Base-by-base conservation (phyloP, 2,888 invertebrate genomes). In the Pollenia labialis region DNA sequence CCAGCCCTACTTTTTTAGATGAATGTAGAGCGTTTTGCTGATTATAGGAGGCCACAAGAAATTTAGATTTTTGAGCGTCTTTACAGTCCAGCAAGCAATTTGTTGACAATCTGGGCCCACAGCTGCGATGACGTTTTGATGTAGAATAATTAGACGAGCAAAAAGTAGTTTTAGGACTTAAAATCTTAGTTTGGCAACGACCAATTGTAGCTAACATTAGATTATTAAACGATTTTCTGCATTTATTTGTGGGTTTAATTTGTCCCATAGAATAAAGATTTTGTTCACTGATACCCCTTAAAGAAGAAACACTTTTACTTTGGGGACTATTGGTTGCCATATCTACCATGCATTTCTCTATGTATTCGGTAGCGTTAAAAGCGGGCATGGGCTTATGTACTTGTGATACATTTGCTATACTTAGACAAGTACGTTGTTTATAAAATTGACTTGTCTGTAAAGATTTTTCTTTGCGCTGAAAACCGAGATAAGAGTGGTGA, bases 311-410 rank as follows among this genome's bases (percentile, higher is more conserved):
- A 60, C 77, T 87, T 7, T 89, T 87, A 85, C 89, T 90, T 9
- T 90, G 89, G 68, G 90, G 90, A 84, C 91, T 92, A 68, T 89
- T 90, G 44, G 88, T 54, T 1, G 90, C 88, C 44, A 89, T 90
- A 50, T 89, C 89, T 14, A 48, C 40, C 85, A 92, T 89, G 42
- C 89, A 90, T 84, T 91, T 92, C 81, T 92, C 92, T 69, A 92
- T 90, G 46, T 92, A 92, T 12, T 92, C 92, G 9, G 92, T 92
- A 50, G 92, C 92, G 87, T 92, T 92, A 81, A 91, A 92, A 18
- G 92, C 91, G 85, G 92, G 92, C 92, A 92, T 92, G 50, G 91
- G 90, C 11, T 91, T 91, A 58, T 91, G 91, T 2, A 90, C 90
- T n/a, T 91, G 90, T 4, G 91, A 90, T 46, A 90, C 90, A 16